phyloP scores from a whole-genome alignment of 2,113 vertebrate species.

The Nesogale talazaci region DNA sequence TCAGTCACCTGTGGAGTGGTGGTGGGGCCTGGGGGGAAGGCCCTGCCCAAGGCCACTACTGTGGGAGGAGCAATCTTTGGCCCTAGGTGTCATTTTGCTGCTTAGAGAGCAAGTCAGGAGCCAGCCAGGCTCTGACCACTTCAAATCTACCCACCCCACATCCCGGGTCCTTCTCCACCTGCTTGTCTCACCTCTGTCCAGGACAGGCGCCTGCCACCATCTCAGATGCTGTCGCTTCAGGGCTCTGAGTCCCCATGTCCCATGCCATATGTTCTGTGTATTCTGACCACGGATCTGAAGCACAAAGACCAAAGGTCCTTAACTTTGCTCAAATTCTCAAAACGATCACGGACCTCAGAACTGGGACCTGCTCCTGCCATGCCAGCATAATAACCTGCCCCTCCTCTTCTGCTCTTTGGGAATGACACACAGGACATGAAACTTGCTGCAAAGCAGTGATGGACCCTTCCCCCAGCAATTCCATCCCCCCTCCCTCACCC shows the following conservation, averaged over 20 bases:
- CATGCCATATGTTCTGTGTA: neutral
- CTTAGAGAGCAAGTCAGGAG: neutral
- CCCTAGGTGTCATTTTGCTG: neutral
- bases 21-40: too few species aligned
- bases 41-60: neutral
- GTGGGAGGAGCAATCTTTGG: neutral
- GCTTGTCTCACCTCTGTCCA: neutral
- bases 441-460: constrained; percentile 23
- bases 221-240: neutral
- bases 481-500: too few species aligned
- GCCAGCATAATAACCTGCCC: neutral
- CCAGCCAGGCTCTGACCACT: neutral
- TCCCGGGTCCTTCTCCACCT: neutral
- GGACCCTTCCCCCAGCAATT: neutral
- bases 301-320: neutral
- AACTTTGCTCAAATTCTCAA: neutral
- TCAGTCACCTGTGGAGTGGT: neutral
- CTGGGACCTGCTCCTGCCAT: neutral
- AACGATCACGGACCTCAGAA: constrained; percentile 1
- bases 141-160: neutral
- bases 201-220: accelerated
- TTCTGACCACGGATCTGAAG: neutral
- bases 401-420: neutral
- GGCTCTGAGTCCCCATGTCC: neutral
- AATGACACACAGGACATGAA: constrained; percentile 30